These are phyloP conservation scores for Noctua fimbriata DNA, from an alignment of 2,888 invertebrate species.

Conservation along the genomic window DNA sequence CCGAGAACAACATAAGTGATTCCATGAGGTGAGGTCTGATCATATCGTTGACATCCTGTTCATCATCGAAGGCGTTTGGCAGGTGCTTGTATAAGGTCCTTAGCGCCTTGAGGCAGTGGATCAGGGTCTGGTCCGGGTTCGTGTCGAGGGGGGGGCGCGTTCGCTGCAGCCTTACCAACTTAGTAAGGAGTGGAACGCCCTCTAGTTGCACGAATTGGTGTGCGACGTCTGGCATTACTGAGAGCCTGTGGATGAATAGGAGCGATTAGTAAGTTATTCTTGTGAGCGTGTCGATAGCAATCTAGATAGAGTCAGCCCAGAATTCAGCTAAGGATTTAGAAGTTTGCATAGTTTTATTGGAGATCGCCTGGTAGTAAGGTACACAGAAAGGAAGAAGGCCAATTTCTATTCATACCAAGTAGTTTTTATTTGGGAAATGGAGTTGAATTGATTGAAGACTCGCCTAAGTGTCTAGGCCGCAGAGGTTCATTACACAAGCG, in stretches of 20 bases:
- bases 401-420: neutral
- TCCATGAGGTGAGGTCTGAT: constrained; percentile 94
- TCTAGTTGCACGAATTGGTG: constrained; percentile 93
- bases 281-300: neutral
- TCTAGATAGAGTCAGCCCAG: neutral
- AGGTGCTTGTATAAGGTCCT: constrained; percentile 87
- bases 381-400: neutral
- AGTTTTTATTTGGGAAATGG: neutral
- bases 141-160: constrained; percentile 79
- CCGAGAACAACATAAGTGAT: constrained; percentile 94
- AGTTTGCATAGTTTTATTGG: neutral
- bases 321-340: neutral
- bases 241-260: constrained; percentile 87
- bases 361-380: neutral
- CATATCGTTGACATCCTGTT: constrained; percentile 93
- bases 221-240: constrained; percentile 92
- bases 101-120: constrained; percentile 86
- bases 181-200: constrained; percentile 92
- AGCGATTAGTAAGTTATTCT: constrained; percentile 6
- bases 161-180: constrained; percentile 91
- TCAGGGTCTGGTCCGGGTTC: constrained; percentile 86
- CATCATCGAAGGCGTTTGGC: constrained; percentile 82
- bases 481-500: neutral
- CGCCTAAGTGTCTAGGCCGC: neutral
- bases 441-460: neutral